Conservation (phyloP, 2,888 invertebrate genomes). For the Agonopterix arenella region DNA sequence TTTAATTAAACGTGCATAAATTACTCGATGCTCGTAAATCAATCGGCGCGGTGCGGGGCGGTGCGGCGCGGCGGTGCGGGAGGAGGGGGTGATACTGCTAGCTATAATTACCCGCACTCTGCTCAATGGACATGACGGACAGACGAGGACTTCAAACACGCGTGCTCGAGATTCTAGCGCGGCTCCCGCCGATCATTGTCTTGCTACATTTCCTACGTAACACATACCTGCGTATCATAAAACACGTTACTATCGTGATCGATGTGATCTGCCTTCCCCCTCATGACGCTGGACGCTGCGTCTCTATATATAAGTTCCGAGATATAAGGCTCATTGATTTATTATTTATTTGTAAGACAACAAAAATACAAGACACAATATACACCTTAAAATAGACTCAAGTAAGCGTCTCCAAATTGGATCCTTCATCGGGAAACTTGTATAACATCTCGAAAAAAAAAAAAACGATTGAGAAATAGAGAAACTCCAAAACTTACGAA, state of each 20-base stretch:
- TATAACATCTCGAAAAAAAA: too few relatives aligned
- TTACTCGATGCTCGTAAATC: conserved; percentile 53
- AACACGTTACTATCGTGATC: conserved; percentile 6
- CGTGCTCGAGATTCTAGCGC: conserved; percentile 35
- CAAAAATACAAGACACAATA: too few relatives aligned
- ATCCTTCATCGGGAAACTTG: too few relatives aligned
- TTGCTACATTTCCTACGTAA: conserved; percentile 17
- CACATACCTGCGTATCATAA: conserved; percentile 7
- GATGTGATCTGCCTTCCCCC: conserved; percentile 5
- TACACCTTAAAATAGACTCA: too few relatives aligned
- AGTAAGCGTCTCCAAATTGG: too few relatives aligned
- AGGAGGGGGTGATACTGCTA: conserved; percentile 18
- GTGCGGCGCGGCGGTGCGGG: too few relatives aligned
- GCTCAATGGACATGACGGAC: conserved; percentile 35
- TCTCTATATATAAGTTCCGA: too few relatives aligned
- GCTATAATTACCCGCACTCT: conserved; percentile 28
- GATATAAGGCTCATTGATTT: too few relatives aligned
- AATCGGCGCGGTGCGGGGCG: conserved; percentile 35
- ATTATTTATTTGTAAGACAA: too few relatives aligned
- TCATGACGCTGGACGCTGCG: not conserved
- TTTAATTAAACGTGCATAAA: conserved; percentile 70
- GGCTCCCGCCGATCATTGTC: conserved; percentile 23
- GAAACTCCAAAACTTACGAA: too few relatives aligned
- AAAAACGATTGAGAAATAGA: too few relatives aligned
- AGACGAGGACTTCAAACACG: conserved; percentile 36